Base-by-base conservation (phyloP, 2,888 invertebrate species). In the Rhagonycha lutea region DNA sequence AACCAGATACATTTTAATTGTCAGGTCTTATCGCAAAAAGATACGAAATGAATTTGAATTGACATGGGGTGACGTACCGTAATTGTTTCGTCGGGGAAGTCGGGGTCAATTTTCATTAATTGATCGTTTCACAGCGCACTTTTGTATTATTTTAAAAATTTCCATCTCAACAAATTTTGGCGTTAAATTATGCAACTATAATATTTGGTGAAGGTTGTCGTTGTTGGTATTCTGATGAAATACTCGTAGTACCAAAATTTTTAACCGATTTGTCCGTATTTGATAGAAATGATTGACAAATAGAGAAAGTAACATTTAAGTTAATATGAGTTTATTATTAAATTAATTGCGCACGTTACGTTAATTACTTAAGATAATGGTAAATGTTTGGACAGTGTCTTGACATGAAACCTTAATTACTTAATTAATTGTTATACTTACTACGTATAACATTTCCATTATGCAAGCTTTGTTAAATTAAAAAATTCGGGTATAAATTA, bases 181-280 rank as follows among this genome's bases (percentile, higher is more conserved):
- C 80, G 80, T 79, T 80, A 80, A 80, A 80, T 80, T 78, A 61
- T 28, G 67, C 28, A 74, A 77, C 77, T n/a, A n/a, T 12, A 26
- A 72, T 70, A 70, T 62, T 70, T 63, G 70, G 24, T 68, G 73
- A 73, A 70, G 76, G 73, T 63, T 72, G 73, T 71, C 63, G 68
- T 67, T 65, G 68, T 67, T 65, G 47, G n/a, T 47, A n/a, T 69
- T 71, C 75, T 75, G 71, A 72, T 24, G 72, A 75, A 75, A 69
- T 67, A n/a, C n/a, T n/a, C n/a, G n/a, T n/a, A 60, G 60, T 32
- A 63, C 29, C 71, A 69, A 71, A 68, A 69, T 47, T n/a, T 47
- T 47, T 47, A 47, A 47, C 47, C n/a, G n/a, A 47, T 47, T 47
- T n/a, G n/a, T n/a, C n/a, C n/a, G n/a, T n/a, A 47, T 47, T 47